Evolutionary conservation across 2,888 invertebrate species (phyloP).

Genomic region (Dione juno): DNA sequence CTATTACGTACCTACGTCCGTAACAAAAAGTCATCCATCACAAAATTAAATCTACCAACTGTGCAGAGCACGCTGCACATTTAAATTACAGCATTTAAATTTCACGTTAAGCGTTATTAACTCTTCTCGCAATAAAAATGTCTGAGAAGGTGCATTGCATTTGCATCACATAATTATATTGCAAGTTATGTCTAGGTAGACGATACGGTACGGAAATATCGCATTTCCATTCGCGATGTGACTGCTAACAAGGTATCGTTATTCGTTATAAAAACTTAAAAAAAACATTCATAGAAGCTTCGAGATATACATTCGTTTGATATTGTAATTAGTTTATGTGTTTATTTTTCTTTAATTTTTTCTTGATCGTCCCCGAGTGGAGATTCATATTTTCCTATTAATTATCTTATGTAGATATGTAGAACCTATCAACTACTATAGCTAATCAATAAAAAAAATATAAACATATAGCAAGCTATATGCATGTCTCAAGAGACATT

Average conservation of each 20-base stretch:
- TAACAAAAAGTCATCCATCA: slow-evolving; percentile 34
- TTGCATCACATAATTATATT: slow-evolving; percentile 65
- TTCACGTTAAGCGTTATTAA: slow-evolving; percentile 70
- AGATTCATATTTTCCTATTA: no score
- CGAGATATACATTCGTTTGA: background rate
- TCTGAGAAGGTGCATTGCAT: slow-evolving; percentile 63
- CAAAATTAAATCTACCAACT: slow-evolving; percentile 32
- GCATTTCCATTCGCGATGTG: slow-evolving; percentile 22
- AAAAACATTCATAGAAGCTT: slow-evolving; percentile 9
- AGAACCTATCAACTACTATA: no score
- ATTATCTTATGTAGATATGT: no score
- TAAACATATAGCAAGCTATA: no score
- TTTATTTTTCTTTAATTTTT: background rate
- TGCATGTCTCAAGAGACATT: no score
- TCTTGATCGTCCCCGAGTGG: no score
- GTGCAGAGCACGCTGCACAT: slow-evolving; percentile 32
- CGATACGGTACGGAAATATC: slow-evolving; percentile 29
- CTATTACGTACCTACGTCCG: slow-evolving; percentile 6
- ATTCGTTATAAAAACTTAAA: slow-evolving; percentile 3
- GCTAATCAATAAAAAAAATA: no score
- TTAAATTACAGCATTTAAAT: slow-evolving; percentile 51
- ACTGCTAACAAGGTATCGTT: slow-evolving; percentile 38
- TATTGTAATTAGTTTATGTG: background rate
- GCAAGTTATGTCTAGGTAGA: slow-evolving; percentile 46
- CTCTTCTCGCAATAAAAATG: slow-evolving; percentile 70